A percentile compares a stretch with the other conserved stretches of the same genome.
phyloP scores from a whole-genome alignment of 2,113 vertebrate species.

The Ciconia stormi region DNA sequence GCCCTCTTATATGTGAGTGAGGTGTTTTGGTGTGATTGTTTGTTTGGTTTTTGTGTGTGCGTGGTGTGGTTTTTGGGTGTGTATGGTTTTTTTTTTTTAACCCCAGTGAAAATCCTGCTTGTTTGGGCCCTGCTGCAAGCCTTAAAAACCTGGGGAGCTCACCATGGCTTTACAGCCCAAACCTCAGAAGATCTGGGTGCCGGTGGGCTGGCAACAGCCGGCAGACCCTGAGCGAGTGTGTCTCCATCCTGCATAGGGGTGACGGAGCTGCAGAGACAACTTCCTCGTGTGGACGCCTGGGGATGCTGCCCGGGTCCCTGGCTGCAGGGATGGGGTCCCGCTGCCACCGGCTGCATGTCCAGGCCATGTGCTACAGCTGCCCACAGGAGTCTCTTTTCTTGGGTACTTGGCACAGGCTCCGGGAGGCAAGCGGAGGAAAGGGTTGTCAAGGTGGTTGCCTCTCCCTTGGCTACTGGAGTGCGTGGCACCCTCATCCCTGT shows the following conservation, averaged over 20 bases:
- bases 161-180: not conserved
- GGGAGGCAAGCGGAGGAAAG: rapidly evolving
- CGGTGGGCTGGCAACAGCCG: not conserved
- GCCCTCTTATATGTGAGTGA: not conserved
- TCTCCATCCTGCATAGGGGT: not conserved
- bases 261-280: not conserved
- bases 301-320: not conserved
- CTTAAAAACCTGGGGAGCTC: not conserved
- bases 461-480: not conserved
- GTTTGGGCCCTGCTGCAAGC: not conserved
- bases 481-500: rapidly evolving
- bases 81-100: too few species aligned
- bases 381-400: not conserved
- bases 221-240: rapidly evolving
- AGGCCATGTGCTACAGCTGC: not conserved
- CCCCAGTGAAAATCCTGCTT: not conserved
- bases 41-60: too few species aligned
- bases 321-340: not conserved
- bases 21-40: not conserved
- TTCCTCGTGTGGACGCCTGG: rapidly evolving
- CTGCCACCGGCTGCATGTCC: rapidly evolving
- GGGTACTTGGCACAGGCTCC: not conserved
- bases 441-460: not conserved
- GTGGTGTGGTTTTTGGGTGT: too few species aligned
- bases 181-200: not conserved